Conservation (phyloP, 1,140 invertebrate species). For the Holcopasites calliopsidis region DNA sequence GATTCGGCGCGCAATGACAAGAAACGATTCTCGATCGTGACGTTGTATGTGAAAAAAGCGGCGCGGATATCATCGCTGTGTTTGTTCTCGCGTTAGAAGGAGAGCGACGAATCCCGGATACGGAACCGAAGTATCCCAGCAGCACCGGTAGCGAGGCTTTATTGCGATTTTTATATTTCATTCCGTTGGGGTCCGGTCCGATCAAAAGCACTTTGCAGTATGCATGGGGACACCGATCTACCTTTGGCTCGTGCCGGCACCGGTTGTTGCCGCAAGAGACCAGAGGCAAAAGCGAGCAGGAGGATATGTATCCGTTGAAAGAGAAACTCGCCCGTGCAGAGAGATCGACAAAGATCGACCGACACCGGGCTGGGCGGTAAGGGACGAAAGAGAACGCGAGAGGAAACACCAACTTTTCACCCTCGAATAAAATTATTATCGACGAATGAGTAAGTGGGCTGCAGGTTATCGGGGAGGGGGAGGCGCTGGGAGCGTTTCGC, state of each 20-base stretch:
- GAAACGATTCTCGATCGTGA: slow-evolving; percentile 13
- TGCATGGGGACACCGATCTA: slow-evolving; percentile 60
- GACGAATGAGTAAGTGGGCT: slow-evolving; percentile 76
- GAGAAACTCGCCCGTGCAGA: slow-evolving; percentile 23
- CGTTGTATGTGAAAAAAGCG: not conserved
- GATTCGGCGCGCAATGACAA: too few species aligned
- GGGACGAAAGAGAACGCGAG: slow-evolving; percentile 32
- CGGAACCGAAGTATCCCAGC: slow-evolving; percentile 62
- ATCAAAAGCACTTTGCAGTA: slow-evolving; percentile 70
- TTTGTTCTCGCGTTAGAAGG: slow-evolving; percentile 47
- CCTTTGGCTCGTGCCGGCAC: slow-evolving; percentile 54
- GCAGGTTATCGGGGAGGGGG: slow-evolving; percentile 60
- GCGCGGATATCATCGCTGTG: slow-evolving; percentile 43
- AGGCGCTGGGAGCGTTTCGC: slow-evolving; percentile 28
- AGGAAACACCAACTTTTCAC: slow-evolving; percentile 73
- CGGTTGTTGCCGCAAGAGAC: slow-evolving; percentile 44
- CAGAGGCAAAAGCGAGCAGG: slow-evolving; percentile 43
- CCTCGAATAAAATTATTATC: slow-evolving; percentile 77
- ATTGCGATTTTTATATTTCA: slow-evolving; percentile 71
- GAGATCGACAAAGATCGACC: slow-evolving; percentile 37
- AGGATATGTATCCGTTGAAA: slow-evolving; percentile 26
- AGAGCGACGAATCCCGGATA: slow-evolving; percentile 57
- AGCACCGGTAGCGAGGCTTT: slow-evolving; percentile 63
- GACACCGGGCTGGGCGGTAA: slow-evolving; percentile 8
- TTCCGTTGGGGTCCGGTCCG: slow-evolving; percentile 64